phyloP scores from a whole-genome alignment of 2,797 vertebrate species.

The Bothrops alternatus region DNA sequence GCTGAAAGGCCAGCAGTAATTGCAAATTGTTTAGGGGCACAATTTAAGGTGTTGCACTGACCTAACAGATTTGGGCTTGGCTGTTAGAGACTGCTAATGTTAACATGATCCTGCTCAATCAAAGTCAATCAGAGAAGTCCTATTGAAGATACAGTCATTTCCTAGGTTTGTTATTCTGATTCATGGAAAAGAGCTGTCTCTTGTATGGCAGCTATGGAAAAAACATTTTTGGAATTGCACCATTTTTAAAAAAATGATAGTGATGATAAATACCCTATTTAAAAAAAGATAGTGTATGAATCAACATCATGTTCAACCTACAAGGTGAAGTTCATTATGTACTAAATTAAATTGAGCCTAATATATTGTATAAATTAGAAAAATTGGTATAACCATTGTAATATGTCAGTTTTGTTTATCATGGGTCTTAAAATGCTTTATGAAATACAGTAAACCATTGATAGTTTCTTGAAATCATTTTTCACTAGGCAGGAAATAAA shows the following conservation, averaged over 20 bases:
- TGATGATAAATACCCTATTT: background rate
- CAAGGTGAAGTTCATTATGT: background rate
- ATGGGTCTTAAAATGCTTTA: background rate
- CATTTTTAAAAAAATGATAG: background rate
- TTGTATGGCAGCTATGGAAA: background rate
- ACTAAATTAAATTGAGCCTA: background rate
- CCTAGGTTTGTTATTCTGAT: background rate
- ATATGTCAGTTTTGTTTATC: background rate
- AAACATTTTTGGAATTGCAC: background rate
- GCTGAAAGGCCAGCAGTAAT: background rate
- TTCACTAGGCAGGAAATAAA: background rate
- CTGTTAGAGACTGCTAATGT: background rate
- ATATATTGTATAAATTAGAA: background rate
- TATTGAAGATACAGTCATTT: background rate
- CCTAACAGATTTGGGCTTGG: background rate
- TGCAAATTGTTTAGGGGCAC: background rate
- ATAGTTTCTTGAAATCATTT: background rate
- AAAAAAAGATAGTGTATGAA: background rate
- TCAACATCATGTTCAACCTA: background rate
- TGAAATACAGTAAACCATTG: background rate
- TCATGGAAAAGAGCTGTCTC: background rate
- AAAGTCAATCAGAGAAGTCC: background rate
- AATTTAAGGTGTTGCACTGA: background rate
- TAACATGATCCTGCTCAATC: background rate
- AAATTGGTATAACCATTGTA: background rate